These are phyloP conservation scores for Lithosia quadra DNA, from an alignment of 2,888 invertebrate species.

Conservation along the genomic window DNA sequence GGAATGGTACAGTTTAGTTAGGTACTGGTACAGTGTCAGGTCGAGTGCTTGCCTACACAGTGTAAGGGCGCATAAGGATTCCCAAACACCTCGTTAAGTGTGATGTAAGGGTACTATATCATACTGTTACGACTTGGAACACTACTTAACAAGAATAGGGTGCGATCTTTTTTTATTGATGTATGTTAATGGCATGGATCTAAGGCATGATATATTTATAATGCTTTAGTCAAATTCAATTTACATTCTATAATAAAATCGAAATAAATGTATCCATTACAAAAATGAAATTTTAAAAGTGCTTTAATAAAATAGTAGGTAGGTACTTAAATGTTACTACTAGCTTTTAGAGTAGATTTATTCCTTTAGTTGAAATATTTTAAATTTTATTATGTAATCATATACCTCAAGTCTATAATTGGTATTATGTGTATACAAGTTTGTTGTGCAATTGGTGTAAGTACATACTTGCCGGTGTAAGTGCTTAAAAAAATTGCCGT, in stretches of 20 bases:
- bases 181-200: too few relatives aligned
- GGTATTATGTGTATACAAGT: too few relatives aligned
- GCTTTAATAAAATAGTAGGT: not conserved
- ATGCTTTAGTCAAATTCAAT: too few relatives aligned
- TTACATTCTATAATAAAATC: too few relatives aligned
- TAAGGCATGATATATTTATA: not conserved
- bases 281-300: not conserved
- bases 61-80: conserved; percentile 46
- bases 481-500: too few relatives aligned
- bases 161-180: not conserved
- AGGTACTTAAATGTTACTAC: too few relatives aligned
- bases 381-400: too few relatives aligned
- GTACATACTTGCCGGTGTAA: too few relatives aligned
- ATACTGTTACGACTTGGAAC: conserved; percentile 40
- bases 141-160: conserved; percentile 3
- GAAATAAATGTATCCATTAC: not conserved
- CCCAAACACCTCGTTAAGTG: conserved; percentile 69
- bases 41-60: conserved; percentile 23
- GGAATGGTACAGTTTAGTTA: not conserved
- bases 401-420: too few relatives aligned
- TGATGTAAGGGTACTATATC: conserved; percentile 65
- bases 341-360: too few relatives aligned
- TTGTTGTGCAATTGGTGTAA: too few relatives aligned
- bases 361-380: too few relatives aligned
- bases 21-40: conserved; percentile 12